Conservation (phyloP, 2,113 vertebrate species). For the Aplodontia rufa region DNA sequence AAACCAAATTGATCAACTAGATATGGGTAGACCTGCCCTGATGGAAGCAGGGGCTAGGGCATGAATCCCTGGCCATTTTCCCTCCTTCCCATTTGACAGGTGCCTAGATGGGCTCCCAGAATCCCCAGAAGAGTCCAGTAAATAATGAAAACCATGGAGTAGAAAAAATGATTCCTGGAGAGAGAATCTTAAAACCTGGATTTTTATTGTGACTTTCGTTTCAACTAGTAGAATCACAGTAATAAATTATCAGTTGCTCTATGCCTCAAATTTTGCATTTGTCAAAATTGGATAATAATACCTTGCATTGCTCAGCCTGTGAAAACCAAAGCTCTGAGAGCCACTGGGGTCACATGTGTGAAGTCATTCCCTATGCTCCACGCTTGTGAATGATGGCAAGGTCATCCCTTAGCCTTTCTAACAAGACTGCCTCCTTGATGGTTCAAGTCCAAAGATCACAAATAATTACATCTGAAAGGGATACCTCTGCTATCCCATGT, state of each 20-base stretch:
- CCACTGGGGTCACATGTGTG: not conserved
- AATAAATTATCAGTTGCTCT: not conserved
- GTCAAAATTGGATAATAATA: conserved; percentile 28
- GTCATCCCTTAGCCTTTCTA: not conserved
- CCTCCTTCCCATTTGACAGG: not conserved
- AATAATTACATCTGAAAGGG: not conserved
- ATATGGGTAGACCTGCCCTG: not conserved
- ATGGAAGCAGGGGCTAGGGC: not conserved
- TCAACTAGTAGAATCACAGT: not conserved
- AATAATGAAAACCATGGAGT: not conserved
- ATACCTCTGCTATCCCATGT: not conserved
- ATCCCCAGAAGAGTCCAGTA: not conserved
- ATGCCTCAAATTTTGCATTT: not conserved
- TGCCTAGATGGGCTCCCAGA: not conserved
- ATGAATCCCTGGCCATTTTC: not conserved
- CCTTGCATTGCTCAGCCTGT: not conserved
- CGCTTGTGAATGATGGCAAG: not conserved
- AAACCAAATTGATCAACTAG: not conserved
- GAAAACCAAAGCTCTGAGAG: not conserved
- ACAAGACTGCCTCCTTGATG: not conserved
- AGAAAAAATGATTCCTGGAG: not conserved
- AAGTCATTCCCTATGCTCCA: not conserved
- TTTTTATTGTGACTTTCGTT: conserved; percentile 17
- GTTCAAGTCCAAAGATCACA: not conserved
- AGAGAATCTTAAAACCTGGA: not conserved